Evolutionary conservation across 2,797 vertebrate species (phyloP), one percentile per base, ranked within the genome.

Genomic region (Cuculus canorus): DNA sequence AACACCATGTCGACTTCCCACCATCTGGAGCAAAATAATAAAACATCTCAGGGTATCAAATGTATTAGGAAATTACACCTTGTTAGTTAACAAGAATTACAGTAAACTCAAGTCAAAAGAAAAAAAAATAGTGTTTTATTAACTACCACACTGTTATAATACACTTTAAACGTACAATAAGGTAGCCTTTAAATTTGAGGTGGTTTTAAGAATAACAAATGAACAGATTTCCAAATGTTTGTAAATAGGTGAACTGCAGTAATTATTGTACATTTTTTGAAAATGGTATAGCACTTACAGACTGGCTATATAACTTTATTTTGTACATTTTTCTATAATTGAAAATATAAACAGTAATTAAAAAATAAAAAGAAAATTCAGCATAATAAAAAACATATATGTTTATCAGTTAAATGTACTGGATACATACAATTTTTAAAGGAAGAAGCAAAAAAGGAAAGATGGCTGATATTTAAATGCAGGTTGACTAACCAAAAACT

Each of bases 41-140:
- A 53, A 89, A 61, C 32, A 79, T 32, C 14, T 78, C 84, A 72
- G n/a, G 52, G 56, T 73, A 71, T 35, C 64, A 52, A 76, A 90
- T 30, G 23, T 33, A 82, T 66, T 61, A 89, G 9, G 45, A 90
- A 91, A 96, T 33, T 30, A 95, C 24, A 88, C 28, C 28, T 86
- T 43, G 52, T 90, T 90, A 86, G 87, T 89, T 92, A 96, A 96
- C 65, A 96, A 97, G 95, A 96, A 98, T 90, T 94, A 98, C 97
- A 97, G 97, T 97, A 97, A 97, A 97, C 96, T 91, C 97, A 97
- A 82, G 94, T 98, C 97, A 97, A 98, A 98, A 98, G 98, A 98
- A 97, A 98, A 98, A 97, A 98, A 98, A 98, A 98, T 98, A 98
- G 98, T 98, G 98, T 98, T 98, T 98, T 98, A 98, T 98, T 98